These are phyloP conservation scores for Branchipolynoe longqiensis DNA, from an alignment of 2,888 invertebrate genomes.

Conservation along the genomic window DNA sequence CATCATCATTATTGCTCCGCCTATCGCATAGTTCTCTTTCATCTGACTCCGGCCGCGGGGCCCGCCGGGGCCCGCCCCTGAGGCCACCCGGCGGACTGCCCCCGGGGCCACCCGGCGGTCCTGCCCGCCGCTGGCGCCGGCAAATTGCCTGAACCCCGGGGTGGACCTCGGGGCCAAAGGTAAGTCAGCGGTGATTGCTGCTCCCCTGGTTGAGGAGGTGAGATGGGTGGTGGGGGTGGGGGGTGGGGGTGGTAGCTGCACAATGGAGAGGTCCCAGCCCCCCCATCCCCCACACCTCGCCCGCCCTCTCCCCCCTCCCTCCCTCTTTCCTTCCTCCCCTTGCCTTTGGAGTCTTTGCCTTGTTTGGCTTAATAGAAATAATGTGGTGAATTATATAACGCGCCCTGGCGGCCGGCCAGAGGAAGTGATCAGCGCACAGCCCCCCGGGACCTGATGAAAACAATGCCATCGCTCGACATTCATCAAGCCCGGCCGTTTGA, in stretches of 20 bases:
- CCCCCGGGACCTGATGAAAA: constrained; percentile 17
- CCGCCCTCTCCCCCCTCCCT: no score
- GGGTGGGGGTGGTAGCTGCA: no score
- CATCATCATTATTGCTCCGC: constrained; percentile 3
- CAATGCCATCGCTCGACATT: constrained; percentile 50
- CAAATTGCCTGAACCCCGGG: constrained; percentile 22
- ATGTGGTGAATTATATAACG: constrained; percentile 46
- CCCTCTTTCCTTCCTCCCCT: no score
- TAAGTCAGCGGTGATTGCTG: not conserved
- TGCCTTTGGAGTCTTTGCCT: constrained; percentile 51
- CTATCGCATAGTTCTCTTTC: constrained; percentile 32
- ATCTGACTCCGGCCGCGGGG: no score
- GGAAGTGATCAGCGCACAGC: constrained; percentile 45
- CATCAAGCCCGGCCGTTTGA: constrained; percentile 36
- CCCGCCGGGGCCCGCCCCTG: no score
- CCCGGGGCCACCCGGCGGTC: not conserved
- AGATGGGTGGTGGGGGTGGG: no score
- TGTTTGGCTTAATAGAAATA: constrained; percentile 54
- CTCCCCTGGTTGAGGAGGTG: not conserved
- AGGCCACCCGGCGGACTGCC: no score
- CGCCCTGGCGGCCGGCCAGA: not conserved
- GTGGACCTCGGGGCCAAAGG: not conserved
- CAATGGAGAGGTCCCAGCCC: constrained; percentile 14
- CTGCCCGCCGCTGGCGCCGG: not conserved
- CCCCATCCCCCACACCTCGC: no score